These are phyloP conservation scores for Hypomecis punctinalis DNA, from an alignment of 2,888 invertebrate species.

Conservation along the genomic window DNA sequence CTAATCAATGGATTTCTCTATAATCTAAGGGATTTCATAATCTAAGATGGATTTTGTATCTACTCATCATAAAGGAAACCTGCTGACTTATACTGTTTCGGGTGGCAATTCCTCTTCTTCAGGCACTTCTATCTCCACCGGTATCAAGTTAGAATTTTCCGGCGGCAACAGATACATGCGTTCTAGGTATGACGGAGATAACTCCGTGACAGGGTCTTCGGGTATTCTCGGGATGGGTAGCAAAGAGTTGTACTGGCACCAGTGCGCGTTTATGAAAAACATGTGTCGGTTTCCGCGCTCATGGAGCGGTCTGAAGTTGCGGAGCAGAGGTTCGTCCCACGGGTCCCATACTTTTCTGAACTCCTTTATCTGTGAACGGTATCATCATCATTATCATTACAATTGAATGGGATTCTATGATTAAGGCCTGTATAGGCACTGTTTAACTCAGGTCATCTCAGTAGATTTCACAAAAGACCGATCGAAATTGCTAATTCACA, in stretches of 20 bases:
- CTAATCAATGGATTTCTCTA: no score
- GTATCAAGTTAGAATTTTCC: conserved; percentile 65
- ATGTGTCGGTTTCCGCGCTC: conserved; percentile 70
- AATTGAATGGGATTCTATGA: no score
- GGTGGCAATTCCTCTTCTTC: conserved; percentile 11
- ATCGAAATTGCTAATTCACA: no score
- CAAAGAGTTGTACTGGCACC: conserved; percentile 78
- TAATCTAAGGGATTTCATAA: no score
- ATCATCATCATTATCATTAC: no score
- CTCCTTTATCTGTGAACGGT: conserved; percentile 74
- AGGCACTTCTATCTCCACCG: conserved; percentile 26
- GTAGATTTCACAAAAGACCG: no score
- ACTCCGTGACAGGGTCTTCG: conserved; percentile 65
- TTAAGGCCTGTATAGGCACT: no score
- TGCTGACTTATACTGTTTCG: background rate
- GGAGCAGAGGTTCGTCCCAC: conserved; percentile 77
- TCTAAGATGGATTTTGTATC: no score
- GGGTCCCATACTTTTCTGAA: conserved; percentile 83
- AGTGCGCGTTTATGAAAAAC: conserved; percentile 83
- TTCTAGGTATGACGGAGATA: conserved; percentile 65
- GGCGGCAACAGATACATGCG: conserved; percentile 68
- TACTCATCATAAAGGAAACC: no score
- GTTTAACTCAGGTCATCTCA: no score
- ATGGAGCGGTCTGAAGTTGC: conserved; percentile 83
- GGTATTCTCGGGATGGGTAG: conserved; percentile 72